Evolutionary conservation across 2,797 vertebrate species (phyloP).

Genomic region (Siniperca obscura): DNA sequence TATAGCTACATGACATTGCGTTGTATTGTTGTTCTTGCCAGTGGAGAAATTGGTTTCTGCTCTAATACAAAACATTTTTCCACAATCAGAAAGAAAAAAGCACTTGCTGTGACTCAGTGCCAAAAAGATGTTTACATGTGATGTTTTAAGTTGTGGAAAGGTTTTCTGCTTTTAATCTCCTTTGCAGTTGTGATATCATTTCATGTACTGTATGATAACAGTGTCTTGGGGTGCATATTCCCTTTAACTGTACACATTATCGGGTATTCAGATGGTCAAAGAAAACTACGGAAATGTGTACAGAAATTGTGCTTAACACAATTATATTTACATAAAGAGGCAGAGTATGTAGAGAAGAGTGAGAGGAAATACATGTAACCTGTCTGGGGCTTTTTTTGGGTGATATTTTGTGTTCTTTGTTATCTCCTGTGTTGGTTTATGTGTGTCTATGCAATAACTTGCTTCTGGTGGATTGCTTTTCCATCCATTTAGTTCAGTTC

Average conservation of each 20-base stretch:
- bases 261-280: neutral
- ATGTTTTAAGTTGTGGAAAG: neutral
- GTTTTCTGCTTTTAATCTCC: neutral
- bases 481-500: neutral
- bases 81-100: neutral
- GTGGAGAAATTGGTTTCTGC: neutral
- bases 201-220: neutral
- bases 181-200: neutral
- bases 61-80: neutral
- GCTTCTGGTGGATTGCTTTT: neutral
- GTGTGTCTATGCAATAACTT: neutral
- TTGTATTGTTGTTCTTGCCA: neutral
- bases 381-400: neutral
- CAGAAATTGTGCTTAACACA: neutral
- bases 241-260: neutral
- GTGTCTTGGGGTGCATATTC: neutral
- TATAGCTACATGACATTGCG: neutral
- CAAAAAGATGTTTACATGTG: neutral
- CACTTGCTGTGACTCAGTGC: neutral
- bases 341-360: constrained; percentile 1
- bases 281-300: neutral
- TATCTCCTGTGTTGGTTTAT: neutral
- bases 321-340: neutral
- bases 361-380: neutral
- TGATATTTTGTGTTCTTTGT: neutral